Conservation (phyloP, 1,140 invertebrate species). For the Drosophila paulistorum region DNA sequence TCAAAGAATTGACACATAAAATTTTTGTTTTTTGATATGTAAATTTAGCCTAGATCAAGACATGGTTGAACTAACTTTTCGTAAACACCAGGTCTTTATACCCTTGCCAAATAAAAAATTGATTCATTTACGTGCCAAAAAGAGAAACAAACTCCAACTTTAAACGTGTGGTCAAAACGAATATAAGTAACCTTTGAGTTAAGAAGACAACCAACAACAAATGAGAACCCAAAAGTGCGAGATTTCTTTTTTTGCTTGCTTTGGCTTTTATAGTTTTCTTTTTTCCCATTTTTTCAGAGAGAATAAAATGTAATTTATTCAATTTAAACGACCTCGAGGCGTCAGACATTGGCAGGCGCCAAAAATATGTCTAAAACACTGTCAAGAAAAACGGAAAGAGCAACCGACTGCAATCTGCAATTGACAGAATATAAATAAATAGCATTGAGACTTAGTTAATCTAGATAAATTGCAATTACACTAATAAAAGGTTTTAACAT, state of each 20-base stretch:
- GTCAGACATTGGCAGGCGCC: background rate
- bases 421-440: background rate
- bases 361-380: background rate
- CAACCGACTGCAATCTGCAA: background rate
- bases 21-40: slow-evolving; percentile 59
- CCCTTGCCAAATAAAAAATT: background rate
- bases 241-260: slow-evolving; percentile 3
- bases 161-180: background rate
- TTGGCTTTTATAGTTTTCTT: background rate
- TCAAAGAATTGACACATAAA: slow-evolving; percentile 1
- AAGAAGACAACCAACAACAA: background rate
- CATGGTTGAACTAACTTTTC: background rate
- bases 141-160: too few relatives aligned
- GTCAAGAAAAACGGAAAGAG: background rate
- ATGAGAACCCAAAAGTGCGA: background rate
- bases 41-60: slow-evolving; percentile 52
- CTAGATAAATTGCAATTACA: slow-evolving; percentile 27
- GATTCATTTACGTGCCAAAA: too few relatives aligned
- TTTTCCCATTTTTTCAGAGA: background rate
- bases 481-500: slow-evolving; percentile 31
- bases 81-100: background rate
- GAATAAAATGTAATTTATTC: background rate
- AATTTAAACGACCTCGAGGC: slow-evolving; percentile 9
- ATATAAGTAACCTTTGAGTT: background rate
- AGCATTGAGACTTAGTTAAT: background rate